phyloP scores from a whole-genome alignment of 2,888 invertebrate species.

The Iselma pallidipennis region DNA sequence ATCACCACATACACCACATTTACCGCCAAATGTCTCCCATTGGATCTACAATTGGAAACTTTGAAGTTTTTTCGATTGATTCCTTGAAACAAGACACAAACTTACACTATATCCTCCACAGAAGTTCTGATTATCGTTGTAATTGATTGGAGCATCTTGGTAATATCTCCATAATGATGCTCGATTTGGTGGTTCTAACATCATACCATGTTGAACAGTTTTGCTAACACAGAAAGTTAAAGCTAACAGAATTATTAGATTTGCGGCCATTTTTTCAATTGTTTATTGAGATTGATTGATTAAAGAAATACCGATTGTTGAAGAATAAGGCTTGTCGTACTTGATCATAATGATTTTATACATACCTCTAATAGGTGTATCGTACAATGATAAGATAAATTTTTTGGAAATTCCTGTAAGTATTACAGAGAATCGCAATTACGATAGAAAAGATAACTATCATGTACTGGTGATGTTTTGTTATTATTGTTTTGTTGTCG shows the following conservation, averaged over 20 bases:
- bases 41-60: constrained; percentile 32
- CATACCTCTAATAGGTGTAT: too few relatives aligned
- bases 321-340: too few relatives aligned
- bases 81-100: not conserved
- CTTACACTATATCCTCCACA: constrained; percentile 55
- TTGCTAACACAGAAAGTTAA: not conserved
- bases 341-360: too few relatives aligned
- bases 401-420: too few relatives aligned
- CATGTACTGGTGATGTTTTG: too few relatives aligned
- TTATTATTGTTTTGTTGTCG: too few relatives aligned
- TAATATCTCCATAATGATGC: constrained; percentile 57
- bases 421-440: too few relatives aligned
- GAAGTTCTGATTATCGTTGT: constrained; percentile 57
- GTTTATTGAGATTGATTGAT: too few relatives aligned
- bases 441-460: too few relatives aligned
- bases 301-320: too few relatives aligned
- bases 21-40: constrained; percentile 35
- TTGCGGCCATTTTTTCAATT: not conserved
- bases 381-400: too few relatives aligned
- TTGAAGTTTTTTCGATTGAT: not conserved
- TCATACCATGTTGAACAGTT: constrained; percentile 53
- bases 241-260: not conserved
- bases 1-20: constrained; percentile 49
- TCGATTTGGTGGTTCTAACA: constrained; percentile 58
- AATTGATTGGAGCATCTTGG: constrained; percentile 54